Conservation (phyloP, 2,113 vertebrate species). For the Enhydra lutris region DNA sequence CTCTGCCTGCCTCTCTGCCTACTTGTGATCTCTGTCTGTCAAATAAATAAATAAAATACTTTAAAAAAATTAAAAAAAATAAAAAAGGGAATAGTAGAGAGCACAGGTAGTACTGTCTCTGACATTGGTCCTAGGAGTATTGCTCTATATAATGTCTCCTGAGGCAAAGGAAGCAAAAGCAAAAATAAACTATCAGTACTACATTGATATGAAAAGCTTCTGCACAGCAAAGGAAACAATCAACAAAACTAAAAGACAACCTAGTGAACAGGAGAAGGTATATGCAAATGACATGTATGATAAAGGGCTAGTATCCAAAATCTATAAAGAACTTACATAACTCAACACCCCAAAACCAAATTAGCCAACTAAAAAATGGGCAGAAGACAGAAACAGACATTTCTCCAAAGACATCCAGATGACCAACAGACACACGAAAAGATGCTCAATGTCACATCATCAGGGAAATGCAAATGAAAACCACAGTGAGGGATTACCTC, state of each 20-base stretch:
- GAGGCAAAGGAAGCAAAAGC: background rate
- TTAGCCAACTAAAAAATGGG: background rate
- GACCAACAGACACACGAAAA: background rate
- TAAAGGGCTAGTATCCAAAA: background rate
- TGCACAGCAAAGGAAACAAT: background rate
- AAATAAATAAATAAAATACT: too few species aligned
- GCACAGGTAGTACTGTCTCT: background rate
- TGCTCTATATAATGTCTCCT: background rate
- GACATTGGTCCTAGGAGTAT: background rate
- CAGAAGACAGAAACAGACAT: background rate
- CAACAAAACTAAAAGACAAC: background rate
- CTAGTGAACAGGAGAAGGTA: background rate
- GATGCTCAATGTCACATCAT: background rate
- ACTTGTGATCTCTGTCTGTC: too few species aligned
- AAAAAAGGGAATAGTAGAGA: background rate
- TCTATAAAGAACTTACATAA: background rate
- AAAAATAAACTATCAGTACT: background rate
- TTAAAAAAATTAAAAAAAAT: too few species aligned
- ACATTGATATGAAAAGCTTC: background rate
- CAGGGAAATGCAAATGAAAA: background rate
- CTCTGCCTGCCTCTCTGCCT: too few species aligned
- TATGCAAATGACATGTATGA: background rate
- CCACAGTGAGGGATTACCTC: background rate
- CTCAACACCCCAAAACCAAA: background rate
- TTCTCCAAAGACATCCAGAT: background rate